Evolutionary conservation across 2,888 invertebrate genomes (phyloP), one percentile per base, ranked within the genome.

Genomic region (Laothoe populi): DNA sequence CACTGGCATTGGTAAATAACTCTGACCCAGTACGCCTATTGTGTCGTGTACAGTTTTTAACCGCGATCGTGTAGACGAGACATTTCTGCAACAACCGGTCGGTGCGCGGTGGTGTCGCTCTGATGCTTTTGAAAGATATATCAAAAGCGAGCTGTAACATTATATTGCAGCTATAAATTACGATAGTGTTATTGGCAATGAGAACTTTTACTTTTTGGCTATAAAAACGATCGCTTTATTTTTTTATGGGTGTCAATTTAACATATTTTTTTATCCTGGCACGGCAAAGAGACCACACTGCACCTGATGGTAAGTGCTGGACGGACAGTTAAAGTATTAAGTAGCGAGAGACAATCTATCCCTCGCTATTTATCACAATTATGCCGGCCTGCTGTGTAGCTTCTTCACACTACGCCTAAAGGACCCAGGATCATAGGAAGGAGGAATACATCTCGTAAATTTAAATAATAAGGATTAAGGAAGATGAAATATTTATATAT

Each of bases 1-100:
- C 76, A 79, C 84, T 83, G 84, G 83, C 84, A 82, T 74, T 78
- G 70, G 72, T 76, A 75, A 81, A 81, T 83, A 80, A 77, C 73
- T 76, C 73, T 83, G 82, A 83, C 83, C 85, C 75, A 87, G 78
- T 81, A 76, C 70, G 65, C 66, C 74, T 72, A 81, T 82, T 73
- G 73, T 81, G 71, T 77, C 72, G 65, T 68, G 61, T 68, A 70
- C 69, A 73, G 70, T 74, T 78, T 76, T 72, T 67, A 63, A 70
- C 66, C 49, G 63, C 65, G 60, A 61, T 66, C 70, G 71, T 67
- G 69, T 67, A 67, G 71, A 70, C 73, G 66, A 71, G 67, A 61
- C 63, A 68, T 77, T 81, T 82, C 76, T 69, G 78, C 76, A 77
- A 77, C 65, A 67, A 77, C 75, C 73, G 73, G 77, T 82, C 80